A percentile compares a stretch with the other conserved stretches of the same genome.
Conservation (phyloP, 2,888 invertebrate species). For the Abscondita cerata region DNA sequence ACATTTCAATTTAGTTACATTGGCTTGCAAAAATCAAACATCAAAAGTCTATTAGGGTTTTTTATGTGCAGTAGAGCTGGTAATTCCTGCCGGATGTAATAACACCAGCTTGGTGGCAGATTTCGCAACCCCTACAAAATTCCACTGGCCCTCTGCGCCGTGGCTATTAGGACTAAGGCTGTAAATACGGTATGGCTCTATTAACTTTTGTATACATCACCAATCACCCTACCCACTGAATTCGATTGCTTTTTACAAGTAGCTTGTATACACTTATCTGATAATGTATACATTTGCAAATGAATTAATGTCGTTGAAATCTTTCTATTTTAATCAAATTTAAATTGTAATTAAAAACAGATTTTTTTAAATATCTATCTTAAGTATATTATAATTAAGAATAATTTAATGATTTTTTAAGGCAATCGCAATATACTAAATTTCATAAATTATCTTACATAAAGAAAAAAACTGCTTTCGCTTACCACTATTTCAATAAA, state of each 20-base stretch:
- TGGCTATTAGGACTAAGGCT: slow-evolving; percentile 37
- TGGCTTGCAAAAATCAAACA: slow-evolving; percentile 36
- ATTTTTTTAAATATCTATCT: too few relatives aligned
- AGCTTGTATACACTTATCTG: slow-evolving; percentile 10
- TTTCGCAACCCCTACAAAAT: slow-evolving; percentile 31
- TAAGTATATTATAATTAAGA: too few relatives aligned
- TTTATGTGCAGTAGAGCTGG: slow-evolving; percentile 39
- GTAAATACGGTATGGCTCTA: slow-evolving; percentile 34
- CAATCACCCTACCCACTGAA: slow-evolving; percentile 26
- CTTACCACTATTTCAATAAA: too few relatives aligned
- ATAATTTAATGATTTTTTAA: too few relatives aligned
- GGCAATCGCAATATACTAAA: too few relatives aligned
- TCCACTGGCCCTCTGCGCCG: slow-evolving; percentile 33
- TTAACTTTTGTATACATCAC: slow-evolving; percentile 25
- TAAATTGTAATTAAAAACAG: too few relatives aligned
- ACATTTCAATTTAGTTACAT: slow-evolving; percentile 33
- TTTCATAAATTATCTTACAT: too few relatives aligned
- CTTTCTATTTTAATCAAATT: too few relatives aligned
- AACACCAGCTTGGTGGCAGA: slow-evolving; percentile 23
- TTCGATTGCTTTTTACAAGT: slow-evolving; percentile 26
- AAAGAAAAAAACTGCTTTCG: too few relatives aligned
- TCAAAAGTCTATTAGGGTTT: slow-evolving; percentile 43
- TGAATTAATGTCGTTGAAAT: too few relatives aligned
- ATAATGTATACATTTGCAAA: slow-evolving; percentile 5
- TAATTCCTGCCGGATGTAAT: slow-evolving; percentile 33